phyloP scores from a whole-genome alignment of 2,797 vertebrate species.

The Ambastaia sidthimunki region DNA sequence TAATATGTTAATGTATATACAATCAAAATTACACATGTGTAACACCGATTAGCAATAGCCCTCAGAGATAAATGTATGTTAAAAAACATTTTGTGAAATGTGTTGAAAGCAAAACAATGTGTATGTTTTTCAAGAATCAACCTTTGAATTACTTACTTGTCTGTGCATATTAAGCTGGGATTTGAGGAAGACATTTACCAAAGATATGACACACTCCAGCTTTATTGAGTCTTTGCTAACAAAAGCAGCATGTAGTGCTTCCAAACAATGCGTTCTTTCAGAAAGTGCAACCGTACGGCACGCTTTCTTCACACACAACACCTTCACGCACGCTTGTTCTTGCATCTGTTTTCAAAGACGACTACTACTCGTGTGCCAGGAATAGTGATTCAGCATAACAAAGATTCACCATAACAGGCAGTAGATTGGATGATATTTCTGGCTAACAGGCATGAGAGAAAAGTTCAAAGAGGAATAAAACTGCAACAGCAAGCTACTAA shows the following conservation, averaged over 20 bases:
- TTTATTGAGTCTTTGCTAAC: conserved; percentile 18
- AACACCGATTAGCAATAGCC: no score
- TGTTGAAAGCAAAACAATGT: no score
- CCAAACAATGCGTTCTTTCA: conserved; percentile 3
- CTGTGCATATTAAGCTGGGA: background rate
- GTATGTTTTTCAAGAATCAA: no score
- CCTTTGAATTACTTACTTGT: no score
- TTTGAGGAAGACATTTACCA: background rate
- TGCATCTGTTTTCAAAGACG: conserved; percentile 58
- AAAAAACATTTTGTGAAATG: no score
- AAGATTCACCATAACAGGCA: conserved; percentile 38
- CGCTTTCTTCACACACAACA: conserved; percentile 7
- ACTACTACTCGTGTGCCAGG: conserved; percentile 45
- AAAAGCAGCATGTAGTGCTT: background rate
- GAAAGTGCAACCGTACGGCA: background rate
- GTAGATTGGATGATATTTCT: conserved; percentile 48
- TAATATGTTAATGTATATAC: no score
- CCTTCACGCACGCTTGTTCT: conserved; percentile 26
- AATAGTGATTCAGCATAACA: conserved; percentile 59
- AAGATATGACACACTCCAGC: background rate
- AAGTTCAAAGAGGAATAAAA: conserved; percentile 29
- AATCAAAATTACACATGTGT: no score
- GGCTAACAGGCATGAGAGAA: conserved; percentile 45
- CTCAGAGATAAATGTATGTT: no score
- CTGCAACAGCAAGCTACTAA: conserved; percentile 38